These are phyloP conservation scores for Argyresthia goedartella DNA, from an alignment of 2,888 invertebrate genomes.

Conservation along the genomic window DNA sequence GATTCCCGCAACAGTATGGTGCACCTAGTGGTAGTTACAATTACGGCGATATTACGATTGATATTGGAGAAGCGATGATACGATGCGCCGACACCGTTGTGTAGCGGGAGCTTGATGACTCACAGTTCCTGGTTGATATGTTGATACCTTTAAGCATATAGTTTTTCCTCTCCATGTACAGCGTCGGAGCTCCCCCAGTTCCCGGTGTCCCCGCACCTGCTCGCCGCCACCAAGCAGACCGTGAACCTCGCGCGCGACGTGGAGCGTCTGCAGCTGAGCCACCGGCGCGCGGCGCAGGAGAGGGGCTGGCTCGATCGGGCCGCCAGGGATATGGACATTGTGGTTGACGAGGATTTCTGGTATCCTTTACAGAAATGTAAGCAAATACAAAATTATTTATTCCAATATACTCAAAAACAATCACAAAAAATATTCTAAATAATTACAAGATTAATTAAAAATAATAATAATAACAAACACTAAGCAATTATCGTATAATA, in stretches of 20 bases:
- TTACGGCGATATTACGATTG: too few relatives aligned
- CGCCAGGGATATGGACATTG: conserved; percentile 91
- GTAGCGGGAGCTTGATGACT: too few relatives aligned
- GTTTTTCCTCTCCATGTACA: conserved; percentile 27
- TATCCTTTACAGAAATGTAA: conserved; percentile 40
- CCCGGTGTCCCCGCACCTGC: conserved; percentile 77
- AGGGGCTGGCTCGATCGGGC: conserved; percentile 89
- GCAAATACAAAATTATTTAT: neutral
- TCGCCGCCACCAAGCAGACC: conserved; percentile 74
- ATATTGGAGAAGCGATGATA: too few relatives aligned
- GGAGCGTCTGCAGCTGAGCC: conserved; percentile 80
- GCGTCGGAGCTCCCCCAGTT: conserved; percentile 87
- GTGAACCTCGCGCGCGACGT: conserved; percentile 84
- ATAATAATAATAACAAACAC: neutral
- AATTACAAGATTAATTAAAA: neutral
- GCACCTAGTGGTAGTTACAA: too few relatives aligned
- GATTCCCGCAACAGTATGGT: too few relatives aligned
- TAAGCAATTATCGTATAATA: too few relatives aligned
- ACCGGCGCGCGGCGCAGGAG: conserved; percentile 74
- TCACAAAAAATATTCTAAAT: neutral
- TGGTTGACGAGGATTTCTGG: conserved; percentile 82
- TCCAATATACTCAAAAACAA: too few relatives aligned
- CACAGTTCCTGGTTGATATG: too few relatives aligned
- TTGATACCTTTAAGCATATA: too few relatives aligned
- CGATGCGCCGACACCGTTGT: too few relatives aligned